Percentiles rank a stretch among this genome's conserved stretches.
These are phyloP conservation scores for Leuctra nigra DNA, from an alignment of 2,888 invertebrate species.

Conservation along the genomic window DNA sequence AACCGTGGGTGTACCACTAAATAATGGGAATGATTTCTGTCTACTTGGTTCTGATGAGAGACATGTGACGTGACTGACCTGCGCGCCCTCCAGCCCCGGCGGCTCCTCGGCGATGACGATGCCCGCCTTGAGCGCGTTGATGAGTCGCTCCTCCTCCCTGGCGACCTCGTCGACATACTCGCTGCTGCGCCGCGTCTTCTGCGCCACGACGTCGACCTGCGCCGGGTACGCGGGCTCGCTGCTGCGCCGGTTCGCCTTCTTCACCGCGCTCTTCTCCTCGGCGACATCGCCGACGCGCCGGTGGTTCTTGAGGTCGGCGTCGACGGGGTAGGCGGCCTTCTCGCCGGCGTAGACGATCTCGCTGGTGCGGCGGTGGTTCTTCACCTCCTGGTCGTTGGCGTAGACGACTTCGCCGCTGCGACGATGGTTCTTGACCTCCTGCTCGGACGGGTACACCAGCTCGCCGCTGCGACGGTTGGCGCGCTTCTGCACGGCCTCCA, in stretches of 20 bases:
- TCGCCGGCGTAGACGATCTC: conserved; percentile 30
- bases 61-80: too few species aligned
- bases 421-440: conserved; percentile 19
- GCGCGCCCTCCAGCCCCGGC: conserved; percentile 19
- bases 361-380: conserved; percentile 24
- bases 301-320: conserved; percentile 21
- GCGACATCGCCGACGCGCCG: too few species aligned
- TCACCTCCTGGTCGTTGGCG: conserved; percentile 25
- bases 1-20: too few species aligned
- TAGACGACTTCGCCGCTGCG: too few species aligned
- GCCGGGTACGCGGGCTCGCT: conserved; percentile 31
- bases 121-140: conserved; percentile 72
- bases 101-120: conserved; percentile 50
- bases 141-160: conserved; percentile 71
- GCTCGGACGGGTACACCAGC: conserved; percentile 55
- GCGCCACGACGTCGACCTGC: conserved; percentile 23
- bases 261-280: conserved; percentile 24
- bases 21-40: too few species aligned
- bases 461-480: conserved; percentile 44
- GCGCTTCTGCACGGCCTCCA: conserved; percentile 46
- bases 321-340: conserved; percentile 9
- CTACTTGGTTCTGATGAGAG: too few species aligned
- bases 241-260: conserved; percentile 24
- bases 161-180: conserved; percentile 59
- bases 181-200: conserved; percentile 39